phyloP scores from a whole-genome alignment of 2,113 vertebrate species.

The Sylvilagus bachmani region DNA sequence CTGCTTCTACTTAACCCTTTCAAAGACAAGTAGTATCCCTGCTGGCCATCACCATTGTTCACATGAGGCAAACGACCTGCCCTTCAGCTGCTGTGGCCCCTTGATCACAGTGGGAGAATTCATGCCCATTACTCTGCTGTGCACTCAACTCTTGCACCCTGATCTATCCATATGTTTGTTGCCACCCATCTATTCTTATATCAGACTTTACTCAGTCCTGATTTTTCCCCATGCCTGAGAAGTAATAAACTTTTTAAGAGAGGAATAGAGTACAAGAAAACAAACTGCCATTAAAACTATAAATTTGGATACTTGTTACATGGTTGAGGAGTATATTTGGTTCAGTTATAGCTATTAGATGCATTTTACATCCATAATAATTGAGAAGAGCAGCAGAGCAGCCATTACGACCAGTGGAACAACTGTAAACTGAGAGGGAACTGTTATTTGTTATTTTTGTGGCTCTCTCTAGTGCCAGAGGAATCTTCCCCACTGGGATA shows the following conservation, averaged over 20 bases:
- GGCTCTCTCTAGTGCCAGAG: constrained; percentile 46
- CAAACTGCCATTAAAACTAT: constrained; percentile 45
- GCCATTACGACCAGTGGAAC: constrained; percentile 59
- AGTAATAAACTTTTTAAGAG: background rate
- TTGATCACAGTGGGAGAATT: background rate
- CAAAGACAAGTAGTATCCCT: background rate
- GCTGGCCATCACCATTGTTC: background rate
- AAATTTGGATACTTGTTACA: constrained; percentile 70
- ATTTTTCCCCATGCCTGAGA: background rate
- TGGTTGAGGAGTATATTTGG: constrained; percentile 52
- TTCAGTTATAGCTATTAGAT: constrained; percentile 59
- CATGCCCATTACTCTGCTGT: rapidly evolving
- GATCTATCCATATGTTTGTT: too few relatives aligned
- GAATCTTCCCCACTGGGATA: constrained; percentile 68
- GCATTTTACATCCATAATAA: constrained; percentile 69
- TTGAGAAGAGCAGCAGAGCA: constrained; percentile 68
- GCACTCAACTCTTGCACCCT: background rate
- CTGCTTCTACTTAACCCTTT: background rate
- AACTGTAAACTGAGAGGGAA: constrained; percentile 70
- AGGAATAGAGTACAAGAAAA: constrained; percentile 23
- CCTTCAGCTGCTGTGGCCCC: rapidly evolving
- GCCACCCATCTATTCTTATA: too few relatives aligned
- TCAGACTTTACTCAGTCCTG: background rate
- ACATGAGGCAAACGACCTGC: background rate
- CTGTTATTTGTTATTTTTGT: constrained; percentile 67